These are phyloP conservation scores for Eristalis tenax DNA, from an alignment of 2,888 invertebrate species.

Conservation along the genomic window DNA sequence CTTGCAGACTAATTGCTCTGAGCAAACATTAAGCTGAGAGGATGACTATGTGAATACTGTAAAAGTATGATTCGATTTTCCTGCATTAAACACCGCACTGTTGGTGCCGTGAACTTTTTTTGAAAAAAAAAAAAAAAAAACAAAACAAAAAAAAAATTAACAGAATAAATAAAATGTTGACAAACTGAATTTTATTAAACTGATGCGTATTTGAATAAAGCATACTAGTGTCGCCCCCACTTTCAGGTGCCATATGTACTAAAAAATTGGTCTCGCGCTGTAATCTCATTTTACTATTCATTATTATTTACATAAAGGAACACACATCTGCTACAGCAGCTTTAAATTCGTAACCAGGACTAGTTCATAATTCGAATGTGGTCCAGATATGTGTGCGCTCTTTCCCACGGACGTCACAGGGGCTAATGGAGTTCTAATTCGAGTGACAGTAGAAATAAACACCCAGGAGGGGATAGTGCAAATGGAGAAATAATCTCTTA, in stretches of 20 bases:
- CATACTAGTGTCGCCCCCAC: no score
- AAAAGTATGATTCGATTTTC: not conserved
- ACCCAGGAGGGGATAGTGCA: constrained; percentile 3
- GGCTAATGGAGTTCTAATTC: constrained; percentile 32
- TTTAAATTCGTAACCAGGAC: not conserved
- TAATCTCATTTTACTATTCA: no score
- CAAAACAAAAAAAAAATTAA: no score
- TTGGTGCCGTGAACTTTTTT: not conserved
- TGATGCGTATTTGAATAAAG: no score
- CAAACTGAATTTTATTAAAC: no score
- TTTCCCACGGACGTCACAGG: constrained; percentile 4
- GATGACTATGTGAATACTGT: not conserved
- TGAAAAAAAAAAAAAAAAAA: no score
- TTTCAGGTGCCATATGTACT: no score
- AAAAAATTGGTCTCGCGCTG: no score
- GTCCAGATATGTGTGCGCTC: not conserved
- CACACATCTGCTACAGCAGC: not conserved
- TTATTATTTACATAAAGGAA: not conserved
- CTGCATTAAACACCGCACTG: not conserved
- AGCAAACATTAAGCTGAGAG: not conserved
- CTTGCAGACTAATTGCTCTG: not conserved
- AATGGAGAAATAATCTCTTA: constrained; percentile 33
- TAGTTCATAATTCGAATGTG: constrained; percentile 13
- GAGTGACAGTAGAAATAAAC: constrained; percentile 3
- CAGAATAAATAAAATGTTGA: no score